A percentile compares a stretch with the other conserved stretches of the same genome.
Evolutionary conservation across 2,888 invertebrate species (phyloP).

Genomic region (Thera britannica): DNA sequence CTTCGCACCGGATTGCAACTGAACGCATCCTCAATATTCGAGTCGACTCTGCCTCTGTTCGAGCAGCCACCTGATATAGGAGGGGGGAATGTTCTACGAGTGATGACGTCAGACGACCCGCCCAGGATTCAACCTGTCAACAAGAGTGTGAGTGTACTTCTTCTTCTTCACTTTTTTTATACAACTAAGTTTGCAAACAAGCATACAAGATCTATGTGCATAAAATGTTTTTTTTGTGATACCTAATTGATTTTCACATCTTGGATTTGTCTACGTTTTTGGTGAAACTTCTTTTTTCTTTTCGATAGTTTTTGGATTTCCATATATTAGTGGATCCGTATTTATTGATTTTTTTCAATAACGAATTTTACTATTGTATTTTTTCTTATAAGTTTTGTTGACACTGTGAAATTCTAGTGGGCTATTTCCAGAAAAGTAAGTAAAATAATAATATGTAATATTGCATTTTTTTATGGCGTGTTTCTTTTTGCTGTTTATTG

Average conservation of each 20-base stretch:
- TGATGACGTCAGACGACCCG: conserved; percentile 1
- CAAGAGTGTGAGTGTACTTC: conserved; percentile 4
- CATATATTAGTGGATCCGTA: no score
- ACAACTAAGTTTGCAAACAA: no score
- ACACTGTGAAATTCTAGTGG: conserved; percentile 17
- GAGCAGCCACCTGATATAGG: not conserved
- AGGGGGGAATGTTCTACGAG: not conserved
- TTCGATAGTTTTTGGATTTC: no score
- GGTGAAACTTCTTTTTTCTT: no score
- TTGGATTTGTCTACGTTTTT: no score
- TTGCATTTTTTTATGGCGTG: no score
- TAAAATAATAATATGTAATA: not conserved
- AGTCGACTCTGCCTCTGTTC: conserved; percentile 12
- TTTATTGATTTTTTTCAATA: not conserved
- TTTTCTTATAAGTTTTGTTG: conserved; percentile 1
- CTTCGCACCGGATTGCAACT: conserved; percentile 7
- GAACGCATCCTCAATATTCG: conserved; percentile 12
- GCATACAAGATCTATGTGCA: no score
- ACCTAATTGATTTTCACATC: no score
- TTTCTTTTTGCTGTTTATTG: not conserved
- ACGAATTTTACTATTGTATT: not conserved
- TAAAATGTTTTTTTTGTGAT: no score
- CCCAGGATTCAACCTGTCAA: not conserved
- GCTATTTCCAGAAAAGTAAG: conserved; percentile 12
- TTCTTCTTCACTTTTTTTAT: not conserved